Evolutionary conservation across 2,888 invertebrate genomes (phyloP).

Genomic region (Neria commutata): DNA sequence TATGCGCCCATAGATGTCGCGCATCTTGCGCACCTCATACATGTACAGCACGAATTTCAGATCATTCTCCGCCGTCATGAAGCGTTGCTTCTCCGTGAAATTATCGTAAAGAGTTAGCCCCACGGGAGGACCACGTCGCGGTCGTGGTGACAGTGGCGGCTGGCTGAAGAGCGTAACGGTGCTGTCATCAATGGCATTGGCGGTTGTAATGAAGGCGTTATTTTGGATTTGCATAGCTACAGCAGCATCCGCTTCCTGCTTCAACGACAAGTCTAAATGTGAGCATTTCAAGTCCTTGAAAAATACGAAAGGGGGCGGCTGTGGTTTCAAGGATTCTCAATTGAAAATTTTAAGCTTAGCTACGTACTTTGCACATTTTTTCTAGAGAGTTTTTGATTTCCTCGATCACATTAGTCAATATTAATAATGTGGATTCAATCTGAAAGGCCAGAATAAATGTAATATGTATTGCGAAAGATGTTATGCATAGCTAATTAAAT

Average conservation of each 20-base stretch:
- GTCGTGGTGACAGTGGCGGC: conserved; percentile 42
- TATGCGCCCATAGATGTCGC: conserved; percentile 59
- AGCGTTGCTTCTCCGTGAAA: conserved; percentile 43
- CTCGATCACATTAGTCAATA: conserved; percentile 66
- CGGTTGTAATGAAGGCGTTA: conserved; percentile 37
- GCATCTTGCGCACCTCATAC: conserved; percentile 58
- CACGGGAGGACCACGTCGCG: conserved; percentile 44
- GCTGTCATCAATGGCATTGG: conserved; percentile 27
- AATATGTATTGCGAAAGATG: neutral
- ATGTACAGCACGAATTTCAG: conserved; percentile 58
- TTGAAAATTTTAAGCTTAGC: neutral
- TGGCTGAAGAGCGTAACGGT: conserved; percentile 33
- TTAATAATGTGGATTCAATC: conserved; percentile 69
- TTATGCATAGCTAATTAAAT: neutral
- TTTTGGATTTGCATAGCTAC: conserved; percentile 45
- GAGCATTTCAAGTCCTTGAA: conserved; percentile 53
- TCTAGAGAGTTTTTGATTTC: conserved; percentile 69
- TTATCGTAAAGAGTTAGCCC: conserved; percentile 45
- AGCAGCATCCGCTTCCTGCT: conserved; percentile 42
- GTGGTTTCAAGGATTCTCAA: neutral
- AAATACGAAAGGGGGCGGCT: neutral
- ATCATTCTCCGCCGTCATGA: conserved; percentile 51
- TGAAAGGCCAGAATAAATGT: conserved; percentile 47
- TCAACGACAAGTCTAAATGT: conserved; percentile 49
- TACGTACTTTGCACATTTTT: conserved; percentile 65